These are phyloP conservation scores for Crotalus horridus DNA, from an alignment of 2,113 vertebrate species.

Conservation along the genomic window DNA sequence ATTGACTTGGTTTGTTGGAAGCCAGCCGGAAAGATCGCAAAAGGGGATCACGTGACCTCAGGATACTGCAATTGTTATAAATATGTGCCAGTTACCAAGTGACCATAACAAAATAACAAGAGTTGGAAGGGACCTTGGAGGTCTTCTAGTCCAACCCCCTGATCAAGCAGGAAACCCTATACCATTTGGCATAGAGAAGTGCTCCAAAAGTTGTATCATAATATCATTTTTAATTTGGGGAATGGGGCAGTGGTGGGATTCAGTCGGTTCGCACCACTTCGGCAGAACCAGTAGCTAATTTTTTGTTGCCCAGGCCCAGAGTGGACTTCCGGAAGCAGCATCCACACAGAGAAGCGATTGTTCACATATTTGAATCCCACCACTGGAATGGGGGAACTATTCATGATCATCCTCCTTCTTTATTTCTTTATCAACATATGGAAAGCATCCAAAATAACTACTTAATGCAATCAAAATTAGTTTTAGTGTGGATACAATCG, in stretches of 20 bases:
- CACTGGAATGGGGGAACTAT: neutral
- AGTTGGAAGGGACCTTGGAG: neutral
- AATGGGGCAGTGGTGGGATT: neutral
- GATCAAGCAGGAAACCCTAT: neutral
- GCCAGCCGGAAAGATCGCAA: neutral
- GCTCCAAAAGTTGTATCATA: neutral
- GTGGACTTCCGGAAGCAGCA: too few species aligned
- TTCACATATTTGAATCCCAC: too few species aligned
- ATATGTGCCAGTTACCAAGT: neutral
- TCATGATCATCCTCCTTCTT: neutral
- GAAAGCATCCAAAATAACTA: neutral
- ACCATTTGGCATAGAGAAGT: neutral
- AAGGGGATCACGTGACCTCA: neutral
- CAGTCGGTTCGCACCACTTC: too few species aligned
- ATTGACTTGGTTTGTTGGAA: neutral
- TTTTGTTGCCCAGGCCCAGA: too few species aligned
- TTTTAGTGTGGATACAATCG: neutral
- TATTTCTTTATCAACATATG: neutral
- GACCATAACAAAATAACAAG: neutral
- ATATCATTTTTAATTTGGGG: neutral
- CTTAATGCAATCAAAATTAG: neutral
- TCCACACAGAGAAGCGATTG: too few species aligned
- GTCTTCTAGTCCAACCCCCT: neutral
- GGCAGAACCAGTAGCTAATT: too few species aligned
- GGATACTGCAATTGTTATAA: neutral